phyloP scores from a whole-genome alignment of 2,797 vertebrate genomes.

The Natrix natrix region DNA sequence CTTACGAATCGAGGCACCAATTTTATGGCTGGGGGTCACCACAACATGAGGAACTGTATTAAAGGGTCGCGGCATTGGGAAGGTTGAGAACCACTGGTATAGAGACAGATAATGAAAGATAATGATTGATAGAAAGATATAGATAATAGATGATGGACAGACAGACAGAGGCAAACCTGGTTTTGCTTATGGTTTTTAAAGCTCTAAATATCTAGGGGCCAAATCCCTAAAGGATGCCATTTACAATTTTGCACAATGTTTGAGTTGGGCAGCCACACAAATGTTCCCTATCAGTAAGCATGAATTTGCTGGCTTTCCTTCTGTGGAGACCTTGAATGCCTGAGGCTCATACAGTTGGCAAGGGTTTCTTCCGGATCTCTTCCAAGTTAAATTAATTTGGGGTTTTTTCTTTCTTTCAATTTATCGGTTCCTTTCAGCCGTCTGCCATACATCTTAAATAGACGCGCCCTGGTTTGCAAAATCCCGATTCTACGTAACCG shows the following conservation, averaged over 20 bases:
- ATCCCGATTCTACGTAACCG: not conserved
- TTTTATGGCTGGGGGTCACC: too few relatives aligned
- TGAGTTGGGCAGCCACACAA: not conserved
- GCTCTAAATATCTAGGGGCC: not conserved
- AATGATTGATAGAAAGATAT: too few relatives aligned
- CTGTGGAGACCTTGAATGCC: not conserved
- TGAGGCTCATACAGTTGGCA: not conserved
- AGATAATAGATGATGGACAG: not conserved
- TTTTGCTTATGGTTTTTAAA: not conserved
- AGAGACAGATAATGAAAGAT: not conserved
- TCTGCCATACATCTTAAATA: not conserved
- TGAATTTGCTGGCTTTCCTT: not conserved
- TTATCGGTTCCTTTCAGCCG: not conserved
- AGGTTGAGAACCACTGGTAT: too few relatives aligned
- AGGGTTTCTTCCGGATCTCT: not conserved
- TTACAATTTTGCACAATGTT: not conserved
- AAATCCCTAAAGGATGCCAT: not conserved
- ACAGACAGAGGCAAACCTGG: not conserved
- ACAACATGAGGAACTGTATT: too few relatives aligned
- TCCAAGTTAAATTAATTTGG: not conserved
- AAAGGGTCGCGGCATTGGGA: too few relatives aligned
- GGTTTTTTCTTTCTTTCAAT: not conserved
- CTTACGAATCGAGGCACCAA: too few relatives aligned
- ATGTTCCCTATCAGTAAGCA: not conserved
- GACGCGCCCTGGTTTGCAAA: not conserved